These are phyloP conservation scores for Colletes collaris DNA, from an alignment of 2,888 invertebrate genomes.

Conservation along the genomic window DNA sequence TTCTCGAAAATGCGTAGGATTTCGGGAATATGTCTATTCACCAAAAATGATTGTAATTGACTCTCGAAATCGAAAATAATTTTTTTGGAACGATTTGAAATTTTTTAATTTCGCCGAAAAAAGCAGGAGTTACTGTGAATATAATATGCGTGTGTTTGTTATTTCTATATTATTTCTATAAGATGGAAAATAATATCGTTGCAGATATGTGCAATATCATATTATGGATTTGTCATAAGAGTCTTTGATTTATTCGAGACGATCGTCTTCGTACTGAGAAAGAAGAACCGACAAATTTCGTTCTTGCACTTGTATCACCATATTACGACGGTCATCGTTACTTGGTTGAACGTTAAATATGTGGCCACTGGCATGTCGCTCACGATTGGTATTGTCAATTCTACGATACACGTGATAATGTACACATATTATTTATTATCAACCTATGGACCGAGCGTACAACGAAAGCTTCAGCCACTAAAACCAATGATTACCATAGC, in stretches of 20 bases:
- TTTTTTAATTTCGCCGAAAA: too few species aligned
- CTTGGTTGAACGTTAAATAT: slow-evolving; percentile 86
- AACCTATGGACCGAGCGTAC: slow-evolving; percentile 82
- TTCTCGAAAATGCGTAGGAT: too few species aligned
- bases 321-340: slow-evolving; percentile 84
- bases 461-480: slow-evolving; percentile 71
- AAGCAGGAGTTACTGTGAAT: too few species aligned
- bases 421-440: slow-evolving; percentile 88
- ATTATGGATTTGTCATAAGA: slow-evolving; percentile 87
- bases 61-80: too few species aligned
- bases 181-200: not conserved
- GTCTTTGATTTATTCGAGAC: slow-evolving; percentile 88
- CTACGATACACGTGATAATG: slow-evolving; percentile 88
- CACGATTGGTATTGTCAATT: slow-evolving; percentile 86
- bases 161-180: too few species aligned
- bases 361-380: slow-evolving; percentile 86
- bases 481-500: slow-evolving; percentile 85
- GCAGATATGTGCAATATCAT: slow-evolving; percentile 80
- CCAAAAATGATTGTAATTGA: too few species aligned
- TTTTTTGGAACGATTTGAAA: too few species aligned
- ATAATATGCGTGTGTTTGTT: too few species aligned
- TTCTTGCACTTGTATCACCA: slow-evolving; percentile 86
- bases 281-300: slow-evolving; percentile 87
- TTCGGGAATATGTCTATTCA: too few species aligned
- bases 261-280: slow-evolving; percentile 87